Percentiles rank a stretch among this genome's conserved stretches.
Evolutionary conservation across 2,113 vertebrate genomes (phyloP).

Genomic region (Sebastes fasciatus): DNA sequence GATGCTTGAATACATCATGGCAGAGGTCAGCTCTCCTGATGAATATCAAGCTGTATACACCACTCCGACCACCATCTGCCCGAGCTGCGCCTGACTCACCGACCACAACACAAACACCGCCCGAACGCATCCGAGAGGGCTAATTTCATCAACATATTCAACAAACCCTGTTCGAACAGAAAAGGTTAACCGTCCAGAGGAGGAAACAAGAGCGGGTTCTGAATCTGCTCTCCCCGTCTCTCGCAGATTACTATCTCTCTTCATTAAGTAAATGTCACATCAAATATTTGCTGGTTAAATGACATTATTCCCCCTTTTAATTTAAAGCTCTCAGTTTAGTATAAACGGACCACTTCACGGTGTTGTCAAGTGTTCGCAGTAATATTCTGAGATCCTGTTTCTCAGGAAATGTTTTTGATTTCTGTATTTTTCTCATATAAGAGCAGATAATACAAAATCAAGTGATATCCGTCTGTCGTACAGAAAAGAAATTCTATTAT

Average conservation of each 20-base stretch:
- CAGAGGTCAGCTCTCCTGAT: conserved; percentile 73
- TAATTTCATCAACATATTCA: conserved; percentile 90
- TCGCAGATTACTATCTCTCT: conserved; percentile 69
- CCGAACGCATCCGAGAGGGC: conserved; percentile 59
- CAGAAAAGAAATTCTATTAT: not conserved
- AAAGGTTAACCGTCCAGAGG: conserved; percentile 75
- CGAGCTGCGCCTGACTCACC: conserved; percentile 69
- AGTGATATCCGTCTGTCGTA: not conserved
- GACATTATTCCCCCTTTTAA: conserved; percentile 35
- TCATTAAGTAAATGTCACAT: conserved; percentile 75
- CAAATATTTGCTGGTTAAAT: conserved; percentile 55
- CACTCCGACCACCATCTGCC: conserved; percentile 83
- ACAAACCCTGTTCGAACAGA: conserved; percentile 47
- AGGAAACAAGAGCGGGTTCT: conserved; percentile 63
- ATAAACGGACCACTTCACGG: conserved; percentile 4
- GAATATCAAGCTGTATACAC: conserved; percentile 82
- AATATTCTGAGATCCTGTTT: not conserved
- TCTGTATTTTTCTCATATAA: not conserved
- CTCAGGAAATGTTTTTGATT: not conserved
- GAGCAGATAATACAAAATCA: not conserved
- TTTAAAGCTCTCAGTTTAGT: conserved; percentile 13
- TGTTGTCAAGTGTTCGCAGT: not conserved
- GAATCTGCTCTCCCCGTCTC: conserved; percentile 39
- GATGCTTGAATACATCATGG: conserved; percentile 73
- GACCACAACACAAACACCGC: conserved; percentile 71